These are phyloP conservation scores for Dasypus novemcinctus DNA, from an alignment of 2,113 vertebrate genomes.

Conservation along the genomic window DNA sequence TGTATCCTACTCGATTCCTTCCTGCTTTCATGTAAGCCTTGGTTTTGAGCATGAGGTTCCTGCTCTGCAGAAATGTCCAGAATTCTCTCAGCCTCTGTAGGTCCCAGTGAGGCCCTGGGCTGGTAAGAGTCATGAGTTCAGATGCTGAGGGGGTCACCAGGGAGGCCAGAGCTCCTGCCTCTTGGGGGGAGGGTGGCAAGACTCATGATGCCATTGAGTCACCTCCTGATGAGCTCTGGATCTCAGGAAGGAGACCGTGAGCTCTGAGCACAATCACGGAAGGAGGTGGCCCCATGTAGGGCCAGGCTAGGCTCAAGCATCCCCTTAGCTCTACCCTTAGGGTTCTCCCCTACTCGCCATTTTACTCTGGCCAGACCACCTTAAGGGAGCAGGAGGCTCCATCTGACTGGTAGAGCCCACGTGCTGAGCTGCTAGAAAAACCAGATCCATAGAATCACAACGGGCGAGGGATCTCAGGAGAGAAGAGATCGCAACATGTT, in stretches of 20 bases:
- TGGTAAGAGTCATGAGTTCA: neutral
- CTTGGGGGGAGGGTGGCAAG: neutral
- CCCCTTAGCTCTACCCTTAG: neutral
- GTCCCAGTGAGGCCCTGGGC: neutral
- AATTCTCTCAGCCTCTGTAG: neutral
- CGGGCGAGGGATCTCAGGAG: neutral
- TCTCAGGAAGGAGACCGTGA: neutral
- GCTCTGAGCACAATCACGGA: neutral
- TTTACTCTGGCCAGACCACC: neutral
- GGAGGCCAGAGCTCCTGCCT: neutral
- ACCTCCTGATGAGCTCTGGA: neutral
- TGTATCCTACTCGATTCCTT: neutral
- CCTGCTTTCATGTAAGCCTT: neutral
- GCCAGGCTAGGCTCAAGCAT: too few species aligned
- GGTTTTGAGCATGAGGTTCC: neutral
- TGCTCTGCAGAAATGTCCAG: neutral
- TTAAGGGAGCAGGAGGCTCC: neutral
- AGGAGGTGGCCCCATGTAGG: neutral
- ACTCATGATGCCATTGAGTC: neutral
- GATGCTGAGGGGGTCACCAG: neutral
- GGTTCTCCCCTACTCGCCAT: neutral
- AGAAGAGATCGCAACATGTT: neutral
- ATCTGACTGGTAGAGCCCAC: neutral
- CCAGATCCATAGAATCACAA: neutral
- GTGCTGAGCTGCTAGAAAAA: neutral